Conservation (phyloP, 1,140 invertebrate genomes). For the Halesus radiatus region DNA sequence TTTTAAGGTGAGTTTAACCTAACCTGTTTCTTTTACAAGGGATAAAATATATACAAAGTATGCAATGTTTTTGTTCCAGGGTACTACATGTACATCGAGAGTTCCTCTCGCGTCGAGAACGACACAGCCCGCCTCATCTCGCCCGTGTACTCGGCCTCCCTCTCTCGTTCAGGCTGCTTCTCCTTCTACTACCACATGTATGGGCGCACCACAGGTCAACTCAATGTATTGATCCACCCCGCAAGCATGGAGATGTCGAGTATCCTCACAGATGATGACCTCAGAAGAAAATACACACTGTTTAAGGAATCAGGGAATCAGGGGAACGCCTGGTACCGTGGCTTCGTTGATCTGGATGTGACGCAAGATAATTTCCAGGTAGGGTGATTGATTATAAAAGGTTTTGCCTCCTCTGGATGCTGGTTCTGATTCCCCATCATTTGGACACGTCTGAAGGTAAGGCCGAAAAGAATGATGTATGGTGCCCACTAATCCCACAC, state of each 20-base stretch:
- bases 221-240: conserved; percentile 76
- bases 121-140: conserved; percentile 82
- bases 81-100: conserved; percentile 85
- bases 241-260: conserved; percentile 62
- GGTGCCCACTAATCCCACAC: too few relatives aligned
- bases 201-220: conserved; percentile 74
- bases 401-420: too few relatives aligned
- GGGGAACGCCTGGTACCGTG: conserved; percentile 78
- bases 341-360: conserved; percentile 69
- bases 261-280: conserved; percentile 32
- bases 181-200: conserved; percentile 86
- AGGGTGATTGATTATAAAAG: conserved; percentile 30
- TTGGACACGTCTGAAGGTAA: too few relatives aligned
- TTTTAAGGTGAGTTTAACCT: too few relatives aligned
- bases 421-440: too few relatives aligned
- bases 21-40: too few relatives aligned
- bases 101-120: conserved; percentile 75
- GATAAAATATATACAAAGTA: too few relatives aligned
- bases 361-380: conserved; percentile 76
- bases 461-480: too few relatives aligned
- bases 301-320: conserved; percentile 77
- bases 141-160: conserved; percentile 71
- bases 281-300: conserved; percentile 63
- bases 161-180: conserved; percentile 74
- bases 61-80: conserved; percentile 69